phyloP scores from a whole-genome alignment of 1,140 invertebrate genomes.

The Scylla paramamosain region DNA sequence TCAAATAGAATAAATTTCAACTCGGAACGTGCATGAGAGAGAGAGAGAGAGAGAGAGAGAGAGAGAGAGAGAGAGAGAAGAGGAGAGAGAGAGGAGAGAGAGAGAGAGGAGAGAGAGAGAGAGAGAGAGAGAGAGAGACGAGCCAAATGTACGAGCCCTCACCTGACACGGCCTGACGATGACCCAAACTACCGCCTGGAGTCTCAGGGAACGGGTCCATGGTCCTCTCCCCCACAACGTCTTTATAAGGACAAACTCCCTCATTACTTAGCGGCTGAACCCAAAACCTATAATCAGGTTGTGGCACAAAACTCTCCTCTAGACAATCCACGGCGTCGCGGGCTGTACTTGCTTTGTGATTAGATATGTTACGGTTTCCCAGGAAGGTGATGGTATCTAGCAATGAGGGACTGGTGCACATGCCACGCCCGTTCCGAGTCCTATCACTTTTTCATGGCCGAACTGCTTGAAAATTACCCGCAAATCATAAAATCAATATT shows the following conservation, averaged over 20 bases:
- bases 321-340: background rate
- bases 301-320: background rate
- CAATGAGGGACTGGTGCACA: too few species aligned
- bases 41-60: background rate
- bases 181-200: background rate
- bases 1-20: background rate
- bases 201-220: background rate
- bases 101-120: constrained; percentile 18
- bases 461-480: too few species aligned
- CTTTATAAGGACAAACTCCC: constrained; percentile 13
- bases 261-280: background rate
- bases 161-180: background rate
- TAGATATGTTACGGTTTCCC: too few species aligned
- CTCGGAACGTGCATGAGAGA: background rate
- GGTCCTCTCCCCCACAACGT: background rate
- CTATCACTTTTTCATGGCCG: too few species aligned
- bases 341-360: background rate
- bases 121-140: background rate
- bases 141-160: background rate
- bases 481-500: too few species aligned
- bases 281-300: background rate
- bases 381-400: too few species aligned
- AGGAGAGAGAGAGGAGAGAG: background rate
- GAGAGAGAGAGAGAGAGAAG: background rate
- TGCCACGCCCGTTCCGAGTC: too few species aligned